Base-by-base conservation (phyloP, 2,113 vertebrate genomes). In the Urocolius indicus region DNA sequence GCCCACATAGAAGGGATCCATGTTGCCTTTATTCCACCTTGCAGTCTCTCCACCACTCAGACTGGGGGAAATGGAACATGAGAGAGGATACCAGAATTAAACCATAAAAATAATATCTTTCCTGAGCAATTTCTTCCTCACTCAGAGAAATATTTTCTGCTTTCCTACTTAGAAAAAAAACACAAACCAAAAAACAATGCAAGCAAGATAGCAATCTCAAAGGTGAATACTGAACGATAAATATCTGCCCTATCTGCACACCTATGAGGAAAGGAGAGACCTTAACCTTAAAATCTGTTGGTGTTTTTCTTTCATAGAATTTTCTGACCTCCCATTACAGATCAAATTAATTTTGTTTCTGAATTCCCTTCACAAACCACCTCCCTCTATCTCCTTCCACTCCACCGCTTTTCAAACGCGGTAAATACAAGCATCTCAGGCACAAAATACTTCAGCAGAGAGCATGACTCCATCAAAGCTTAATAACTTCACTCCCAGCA, bases 361-460 rank as follows among this genome's bases (percentile, higher is more conserved):
- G 72, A 74, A 78, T 51, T 90, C 66, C 84, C 43, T 46, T 65
- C 13, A 85, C 14, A 87, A 82, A 26, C 24, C 45, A 49, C 30
- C 24, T 68, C 38, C 36, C 30, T 84, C 43, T 55, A 32, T n/a
- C 54, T 46, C 11, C 14, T 7, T 92, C 41, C 58, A 59, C 69
- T 83, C 30, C 8, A 26, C 59, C 1, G 0, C 45, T 62, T 91
- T 83, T 43, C 79, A 97, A 93, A 71, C 13, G 46, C 36, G 34
- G 58, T 87, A 96, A 97, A 95, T 86, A 96, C 4, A 3, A 93
- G 49, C 43, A 85, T 76, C 52, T 95, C 63, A 84, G 65, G 80
- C 68, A 91, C 79, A 94, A 96, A 97, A 96, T 85, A 94, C 83
- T 96, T 96, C 95, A 96, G 78, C 54, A 69, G 30, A 96, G 58